Evolutionary conservation across 2,797 vertebrate species (phyloP), one percentile per base, ranked within the genome.

Genomic region (Ara ararauna): DNA sequence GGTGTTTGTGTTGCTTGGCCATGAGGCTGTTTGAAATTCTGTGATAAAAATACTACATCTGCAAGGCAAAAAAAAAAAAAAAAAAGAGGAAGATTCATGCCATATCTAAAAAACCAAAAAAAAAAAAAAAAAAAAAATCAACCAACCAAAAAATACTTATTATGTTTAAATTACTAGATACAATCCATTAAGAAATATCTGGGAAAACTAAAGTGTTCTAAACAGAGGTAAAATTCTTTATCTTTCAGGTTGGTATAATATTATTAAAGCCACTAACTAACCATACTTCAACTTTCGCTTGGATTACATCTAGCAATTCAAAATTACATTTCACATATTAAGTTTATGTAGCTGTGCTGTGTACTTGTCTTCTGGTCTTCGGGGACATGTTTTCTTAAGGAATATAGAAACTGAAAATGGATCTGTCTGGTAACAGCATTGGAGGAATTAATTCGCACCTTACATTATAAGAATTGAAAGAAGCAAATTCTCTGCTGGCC

Each of bases 131-230:
- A 64, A 42, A 0, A 34, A 34, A 34, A 34, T 34, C 6, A 58
- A n/a, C 0, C 4, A 80, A 70, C 0, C 2, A 44, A 44, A 44
- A 48, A 23, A 45, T 53, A 0, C 0, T 18, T 73, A n/a, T 19
- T 17, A 45, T n/a, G 12, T 60, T 65, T 70, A 70, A 76, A 47
- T 85, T 67, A 23, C 15, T 76, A n/a, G 10, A 71, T 34, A 60
- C 3, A 60, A 22, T 44, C 10, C 19, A 45, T 9, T 30, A 5
- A 61, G 34, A 85, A 87, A 79, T 3, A 2, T 2, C 4, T 30
- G 36, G 9, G 45, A 51, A 80, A 70, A 44, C 2, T 17, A 10
- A 30, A 44, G 2, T 23, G 14, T 32, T 26, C 14, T 74, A 54
- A 90, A 42, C 3, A 60, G 32, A 65, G 11, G 64, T 24, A 23